Percentiles rank a stretch among this genome's conserved stretches.
These are phyloP conservation scores for Pseudoips prasinana DNA, from an alignment of 2,888 invertebrate genomes.

Conservation along the genomic window DNA sequence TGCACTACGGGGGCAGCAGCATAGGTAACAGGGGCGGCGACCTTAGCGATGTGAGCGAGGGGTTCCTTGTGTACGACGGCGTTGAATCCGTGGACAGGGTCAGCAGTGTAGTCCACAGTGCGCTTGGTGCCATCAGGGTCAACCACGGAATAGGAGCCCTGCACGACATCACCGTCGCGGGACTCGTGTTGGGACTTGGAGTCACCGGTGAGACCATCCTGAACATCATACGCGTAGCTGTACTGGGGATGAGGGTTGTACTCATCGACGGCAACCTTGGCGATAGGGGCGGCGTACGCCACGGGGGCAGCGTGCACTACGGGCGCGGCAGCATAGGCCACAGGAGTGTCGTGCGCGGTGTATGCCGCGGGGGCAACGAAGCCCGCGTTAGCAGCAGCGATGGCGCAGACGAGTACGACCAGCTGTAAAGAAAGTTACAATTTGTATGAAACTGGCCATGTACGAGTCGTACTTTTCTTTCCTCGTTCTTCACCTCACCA, in stretches of 20 bases:
- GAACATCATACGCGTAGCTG: no score
- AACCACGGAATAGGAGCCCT: no score
- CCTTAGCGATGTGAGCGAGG: no score
- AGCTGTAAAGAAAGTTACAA: constrained; percentile 50
- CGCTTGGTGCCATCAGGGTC: no score
- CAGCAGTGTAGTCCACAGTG: no score
- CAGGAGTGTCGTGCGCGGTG: constrained; percentile 33
- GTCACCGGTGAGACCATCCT: constrained; percentile 66
- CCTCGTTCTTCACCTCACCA: no score
- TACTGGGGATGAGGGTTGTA: constrained; percentile 60
- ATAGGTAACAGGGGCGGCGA: constrained; percentile 22
- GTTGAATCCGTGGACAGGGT: no score
- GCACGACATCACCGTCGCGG: no score
- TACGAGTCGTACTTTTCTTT: no score
- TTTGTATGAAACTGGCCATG: neutral
- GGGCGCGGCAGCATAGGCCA: constrained; percentile 34
- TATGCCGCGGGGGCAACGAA: constrained; percentile 13
- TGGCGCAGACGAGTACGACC: constrained; percentile 56
- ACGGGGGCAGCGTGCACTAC: constrained; percentile 14
- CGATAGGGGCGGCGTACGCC: neutral
- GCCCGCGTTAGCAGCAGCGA: constrained; percentile 32
- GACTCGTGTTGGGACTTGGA: no score
- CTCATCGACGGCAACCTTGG: constrained; percentile 7
- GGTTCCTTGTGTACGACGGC: no score
- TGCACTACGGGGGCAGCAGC: no score